Conservation (phyloP, 2,888 invertebrate genomes). For the Orthonevra nobilis region DNA sequence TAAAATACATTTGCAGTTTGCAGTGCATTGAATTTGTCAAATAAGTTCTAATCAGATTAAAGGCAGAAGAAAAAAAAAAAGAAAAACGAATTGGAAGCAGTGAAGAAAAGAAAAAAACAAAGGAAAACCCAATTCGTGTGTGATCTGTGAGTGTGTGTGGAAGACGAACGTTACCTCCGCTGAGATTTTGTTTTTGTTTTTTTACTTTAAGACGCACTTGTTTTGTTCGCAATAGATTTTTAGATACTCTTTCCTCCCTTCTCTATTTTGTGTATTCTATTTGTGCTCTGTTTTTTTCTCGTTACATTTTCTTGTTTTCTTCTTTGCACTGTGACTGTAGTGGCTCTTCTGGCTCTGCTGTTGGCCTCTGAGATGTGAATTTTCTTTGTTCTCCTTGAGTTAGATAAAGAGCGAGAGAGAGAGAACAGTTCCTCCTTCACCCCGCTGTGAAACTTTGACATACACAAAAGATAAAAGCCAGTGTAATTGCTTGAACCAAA, state of each 20-base stretch:
- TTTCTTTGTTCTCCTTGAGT: constrained; percentile 59
- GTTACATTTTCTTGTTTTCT: constrained; percentile 65
- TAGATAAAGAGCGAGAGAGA: no score
- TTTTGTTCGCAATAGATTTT: constrained; percentile 16
- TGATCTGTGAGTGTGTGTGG: constrained; percentile 45
- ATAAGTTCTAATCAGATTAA: constrained; percentile 42
- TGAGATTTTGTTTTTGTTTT: constrained; percentile 36
- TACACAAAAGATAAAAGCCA: background rate
- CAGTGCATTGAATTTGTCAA: constrained; percentile 21
- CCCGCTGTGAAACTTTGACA: no score
- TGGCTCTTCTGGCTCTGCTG: background rate
- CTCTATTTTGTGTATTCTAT: constrained; percentile 27
- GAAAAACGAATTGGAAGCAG: background rate
- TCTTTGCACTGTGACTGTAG: no score
- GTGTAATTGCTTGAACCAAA: background rate
- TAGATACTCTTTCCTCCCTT: no score
- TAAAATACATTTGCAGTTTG: background rate
- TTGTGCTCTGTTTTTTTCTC: constrained; percentile 49
- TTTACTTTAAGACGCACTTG: constrained; percentile 67
- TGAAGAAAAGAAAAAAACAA: constrained; percentile 23
- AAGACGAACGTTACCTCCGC: background rate
- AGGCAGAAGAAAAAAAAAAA: constrained; percentile 15
- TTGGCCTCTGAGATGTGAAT: constrained; percentile 24
- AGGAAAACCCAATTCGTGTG: constrained; percentile 46
- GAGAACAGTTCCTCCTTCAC: no score